Evolutionary conservation across 2,797 vertebrate species (phyloP).

Genomic region (Oryzias dopingdopingensis): DNA sequence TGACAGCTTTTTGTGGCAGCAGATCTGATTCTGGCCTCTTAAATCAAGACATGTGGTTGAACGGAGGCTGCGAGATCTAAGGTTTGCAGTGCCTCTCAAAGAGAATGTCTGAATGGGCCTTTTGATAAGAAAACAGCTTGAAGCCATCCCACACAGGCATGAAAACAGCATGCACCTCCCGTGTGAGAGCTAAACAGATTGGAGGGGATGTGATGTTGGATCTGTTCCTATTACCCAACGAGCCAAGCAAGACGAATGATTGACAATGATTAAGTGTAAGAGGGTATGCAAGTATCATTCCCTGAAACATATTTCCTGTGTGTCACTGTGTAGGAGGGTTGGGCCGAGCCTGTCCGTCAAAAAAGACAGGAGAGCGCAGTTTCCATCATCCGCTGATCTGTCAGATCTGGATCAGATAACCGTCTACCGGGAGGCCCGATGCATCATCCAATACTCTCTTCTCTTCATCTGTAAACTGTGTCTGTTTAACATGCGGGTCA

Average conservation of each 20-base stretch:
- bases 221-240: slow-evolving; percentile 72
- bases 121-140: slow-evolving; percentile 81
- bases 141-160: slow-evolving; percentile 78
- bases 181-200: slow-evolving; percentile 78
- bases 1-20: slow-evolving; percentile 69
- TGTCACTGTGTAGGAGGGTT: slow-evolving; percentile 71
- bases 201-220: slow-evolving; percentile 75
- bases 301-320: slow-evolving; percentile 76
- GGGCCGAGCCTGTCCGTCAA: slow-evolving; percentile 74
- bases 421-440: slow-evolving; percentile 43
- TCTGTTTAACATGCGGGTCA: slow-evolving; percentile 35
- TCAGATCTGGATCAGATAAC: slow-evolving; percentile 55
- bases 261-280: slow-evolving; percentile 79
- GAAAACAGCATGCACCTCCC: slow-evolving; percentile 80
- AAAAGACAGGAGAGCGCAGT: slow-evolving; percentile 56
- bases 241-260: slow-evolving; percentile 74
- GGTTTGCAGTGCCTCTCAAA: slow-evolving; percentile 71
- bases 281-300: slow-evolving; percentile 75
- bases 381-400: slow-evolving; percentile 49
- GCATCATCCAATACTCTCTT: slow-evolving; percentile 34
- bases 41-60: slow-evolving; percentile 76
- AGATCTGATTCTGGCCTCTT: slow-evolving; percentile 72
- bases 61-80: slow-evolving; percentile 74
- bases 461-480: slow-evolving; percentile 14
- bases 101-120: slow-evolving; percentile 76